Percentiles rank a stretch among this genome's conserved stretches.
Conservation (phyloP, 2,797 vertebrate species). For the Cynodonichthys magdalenae region DNA sequence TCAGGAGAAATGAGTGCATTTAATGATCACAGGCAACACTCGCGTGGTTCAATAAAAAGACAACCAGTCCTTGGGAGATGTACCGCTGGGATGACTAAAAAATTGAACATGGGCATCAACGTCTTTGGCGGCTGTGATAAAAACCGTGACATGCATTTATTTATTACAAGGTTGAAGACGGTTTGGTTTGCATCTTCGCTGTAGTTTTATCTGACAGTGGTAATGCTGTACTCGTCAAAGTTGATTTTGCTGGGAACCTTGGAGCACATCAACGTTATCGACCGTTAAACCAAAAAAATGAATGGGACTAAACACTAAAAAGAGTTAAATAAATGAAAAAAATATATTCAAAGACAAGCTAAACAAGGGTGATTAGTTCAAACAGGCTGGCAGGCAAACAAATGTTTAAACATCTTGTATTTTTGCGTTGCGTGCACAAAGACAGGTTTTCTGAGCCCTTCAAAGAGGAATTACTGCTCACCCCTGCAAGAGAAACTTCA, state of each 20-base stretch:
- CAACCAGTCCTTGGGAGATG: conserved; percentile 47
- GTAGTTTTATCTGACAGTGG: conserved; percentile 10
- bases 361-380: too few relatives aligned
- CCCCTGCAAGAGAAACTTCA: conserved; percentile 4
- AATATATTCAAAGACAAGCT: too few relatives aligned
- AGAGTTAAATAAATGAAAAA: too few relatives aligned
- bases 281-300: neutral
- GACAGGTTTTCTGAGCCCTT: neutral
- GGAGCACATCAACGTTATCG: neutral
- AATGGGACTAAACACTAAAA: neutral
- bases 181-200: conserved; percentile 2
- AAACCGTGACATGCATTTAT: conserved; percentile 43
- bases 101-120: conserved; percentile 30
- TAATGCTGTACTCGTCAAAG: neutral
- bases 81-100: conserved; percentile 21
- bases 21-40: conserved; percentile 66
- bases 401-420: neutral
- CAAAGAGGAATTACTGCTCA: conserved; percentile 1
- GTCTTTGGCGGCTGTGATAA: conserved; percentile 29
- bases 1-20: conserved; percentile 60
- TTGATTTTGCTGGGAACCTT: neutral
- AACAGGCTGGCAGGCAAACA: neutral
- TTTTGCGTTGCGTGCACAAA: neutral
- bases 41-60: conserved; percentile 57
- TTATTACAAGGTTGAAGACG: conserved; percentile 28